Percentiles rank a stretch among this genome's conserved stretches.
Evolutionary conservation across 2,888 invertebrate species (phyloP).

Genomic region (Coleophora flavipennella): DNA sequence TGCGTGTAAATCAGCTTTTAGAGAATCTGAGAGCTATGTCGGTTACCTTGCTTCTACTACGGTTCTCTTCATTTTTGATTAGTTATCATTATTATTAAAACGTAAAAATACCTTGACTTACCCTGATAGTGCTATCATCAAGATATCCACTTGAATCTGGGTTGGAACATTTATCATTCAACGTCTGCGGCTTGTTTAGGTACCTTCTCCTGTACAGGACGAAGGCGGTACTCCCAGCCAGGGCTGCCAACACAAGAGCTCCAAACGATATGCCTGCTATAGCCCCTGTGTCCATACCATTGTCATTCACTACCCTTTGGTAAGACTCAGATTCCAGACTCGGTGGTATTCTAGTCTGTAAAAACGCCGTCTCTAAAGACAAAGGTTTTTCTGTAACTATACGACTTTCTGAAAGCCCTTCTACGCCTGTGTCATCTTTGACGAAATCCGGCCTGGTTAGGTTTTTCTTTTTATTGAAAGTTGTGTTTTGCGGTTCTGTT

Average conservation of each 20-base stretch:
- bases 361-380: slow-evolving; percentile 54
- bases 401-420: slow-evolving; percentile 46
- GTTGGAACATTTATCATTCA: slow-evolving; percentile 86
- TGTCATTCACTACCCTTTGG: slow-evolving; percentile 44
- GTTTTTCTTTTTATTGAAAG: slow-evolving; percentile 44
- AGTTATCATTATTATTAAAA: not conserved
- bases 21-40: no score
- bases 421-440: slow-evolving; percentile 40
- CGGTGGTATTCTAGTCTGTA: slow-evolving; percentile 56
- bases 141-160: slow-evolving; percentile 90
- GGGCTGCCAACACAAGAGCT: slow-evolving; percentile 75
- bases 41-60: no score
- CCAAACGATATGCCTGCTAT: slow-evolving; percentile 81
- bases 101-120: slow-evolving; percentile 54
- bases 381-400: slow-evolving; percentile 62
- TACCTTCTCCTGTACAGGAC: slow-evolving; percentile 80
- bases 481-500: slow-evolving; percentile 43
- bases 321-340: slow-evolving; percentile 46
- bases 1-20: no score
- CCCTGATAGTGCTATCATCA: slow-evolving; percentile 88
- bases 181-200: slow-evolving; percentile 86
- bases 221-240: slow-evolving; percentile 77
- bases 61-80: no score
- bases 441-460: slow-evolving; percentile 46
- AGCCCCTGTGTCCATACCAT: slow-evolving; percentile 71